These are phyloP conservation scores for Stramonita haemastoma DNA, from an alignment of 2,888 invertebrate species.

Conservation along the genomic window DNA sequence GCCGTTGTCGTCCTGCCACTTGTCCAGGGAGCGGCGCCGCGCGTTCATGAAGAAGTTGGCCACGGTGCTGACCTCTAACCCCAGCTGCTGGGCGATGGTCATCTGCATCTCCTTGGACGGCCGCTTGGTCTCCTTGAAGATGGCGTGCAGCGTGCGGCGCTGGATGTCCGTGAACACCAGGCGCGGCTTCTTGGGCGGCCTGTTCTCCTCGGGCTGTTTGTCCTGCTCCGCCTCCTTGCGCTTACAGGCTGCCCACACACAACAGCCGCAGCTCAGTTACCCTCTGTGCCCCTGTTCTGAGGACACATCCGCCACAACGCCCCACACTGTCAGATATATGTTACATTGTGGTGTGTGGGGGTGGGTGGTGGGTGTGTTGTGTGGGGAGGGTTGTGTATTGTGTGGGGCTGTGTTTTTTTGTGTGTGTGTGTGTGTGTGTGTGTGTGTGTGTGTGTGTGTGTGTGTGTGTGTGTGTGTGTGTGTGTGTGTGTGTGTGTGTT, in stretches of 20 bases:
- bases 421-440: no score
- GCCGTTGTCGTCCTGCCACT: conserved; percentile 95
- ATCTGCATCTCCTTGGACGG: conserved; percentile 99
- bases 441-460: no score
- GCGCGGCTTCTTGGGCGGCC: conserved; percentile 98
- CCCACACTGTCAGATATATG: no score
- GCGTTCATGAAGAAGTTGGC: conserved; percentile 99
- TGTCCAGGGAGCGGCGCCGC: conserved; percentile 91
- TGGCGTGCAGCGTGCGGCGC: conserved; percentile 99
- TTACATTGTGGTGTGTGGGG: no score
- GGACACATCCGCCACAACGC: background rate
- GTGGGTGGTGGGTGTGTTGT: no score
- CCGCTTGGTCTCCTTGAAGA: conserved; percentile 99
- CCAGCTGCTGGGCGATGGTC: conserved; percentile 97
- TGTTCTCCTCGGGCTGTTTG: conserved; percentile 70
- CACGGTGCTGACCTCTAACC: conserved; percentile 97
- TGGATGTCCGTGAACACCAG: conserved; percentile 99
- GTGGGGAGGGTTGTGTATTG: no score
- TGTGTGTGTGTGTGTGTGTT: background rate
- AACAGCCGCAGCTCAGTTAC: background rate
- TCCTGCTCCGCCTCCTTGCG: conserved; percentile 73
- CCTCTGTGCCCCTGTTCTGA: background rate
- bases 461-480: background rate
- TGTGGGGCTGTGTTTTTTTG: no score
- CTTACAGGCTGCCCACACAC: conserved; percentile 86